Evolutionary conservation across 1,140 invertebrate species (phyloP).

Genomic region (Drosophila persimilis): DNA sequence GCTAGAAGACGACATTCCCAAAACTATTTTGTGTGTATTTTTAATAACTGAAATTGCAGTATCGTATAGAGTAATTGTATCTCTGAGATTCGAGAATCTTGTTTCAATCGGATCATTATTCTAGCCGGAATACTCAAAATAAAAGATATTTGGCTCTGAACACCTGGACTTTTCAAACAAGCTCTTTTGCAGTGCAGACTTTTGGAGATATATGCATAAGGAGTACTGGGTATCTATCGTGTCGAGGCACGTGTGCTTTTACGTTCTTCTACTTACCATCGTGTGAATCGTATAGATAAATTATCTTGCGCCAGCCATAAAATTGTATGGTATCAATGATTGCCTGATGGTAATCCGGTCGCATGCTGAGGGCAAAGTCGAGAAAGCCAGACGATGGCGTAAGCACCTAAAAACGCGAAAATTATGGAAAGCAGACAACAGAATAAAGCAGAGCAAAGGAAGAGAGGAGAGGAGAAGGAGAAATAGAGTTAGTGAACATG

Average conservation of each 20-base stretch:
- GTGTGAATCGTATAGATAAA: conserved; percentile 97
- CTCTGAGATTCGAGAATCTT: no score
- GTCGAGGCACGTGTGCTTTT: conserved; percentile 8
- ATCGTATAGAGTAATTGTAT: no score
- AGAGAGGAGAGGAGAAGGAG: not conserved
- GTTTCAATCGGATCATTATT: no score
- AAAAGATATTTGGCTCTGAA: no score
- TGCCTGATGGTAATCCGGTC: conserved; percentile 96
- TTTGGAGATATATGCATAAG: no score
- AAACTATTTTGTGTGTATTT: no score
- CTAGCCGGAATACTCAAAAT: no score
- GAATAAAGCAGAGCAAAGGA: not conserved
- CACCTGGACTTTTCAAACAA: no score
- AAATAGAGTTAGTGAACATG: conserved; percentile 72
- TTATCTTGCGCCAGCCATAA: conserved; percentile 96
- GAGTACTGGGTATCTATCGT: conserved; percentile 3
- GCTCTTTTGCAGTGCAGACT: no score
- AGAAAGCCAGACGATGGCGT: conserved; percentile 92
- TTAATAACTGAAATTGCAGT: no score
- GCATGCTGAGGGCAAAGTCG: conserved; percentile 95
- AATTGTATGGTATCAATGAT: conserved; percentile 96
- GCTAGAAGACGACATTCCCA: no score
- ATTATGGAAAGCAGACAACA: conserved; percentile 66
- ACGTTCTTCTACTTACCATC: conserved; percentile 90
- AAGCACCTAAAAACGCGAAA: conserved; percentile 86